A percentile compares a stretch with the other conserved stretches of the same genome.
phyloP scores from a whole-genome alignment of 2,888 invertebrate genomes.

The Hypselothyrea guttata region DNA sequence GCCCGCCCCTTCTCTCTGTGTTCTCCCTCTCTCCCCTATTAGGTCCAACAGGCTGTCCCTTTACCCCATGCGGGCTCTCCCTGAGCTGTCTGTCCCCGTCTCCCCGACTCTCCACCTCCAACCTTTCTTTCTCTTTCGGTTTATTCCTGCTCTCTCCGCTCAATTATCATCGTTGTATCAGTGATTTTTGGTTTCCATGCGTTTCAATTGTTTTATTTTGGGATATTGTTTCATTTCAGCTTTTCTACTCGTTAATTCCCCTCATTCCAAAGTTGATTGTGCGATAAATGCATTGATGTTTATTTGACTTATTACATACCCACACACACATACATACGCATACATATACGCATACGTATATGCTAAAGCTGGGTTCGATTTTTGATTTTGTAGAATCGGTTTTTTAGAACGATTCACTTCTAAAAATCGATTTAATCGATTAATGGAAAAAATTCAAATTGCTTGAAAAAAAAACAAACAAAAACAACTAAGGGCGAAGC shows the following conservation, averaged over 20 bases:
- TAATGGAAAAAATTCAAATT: no score
- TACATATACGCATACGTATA: no score
- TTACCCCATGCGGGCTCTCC: background rate
- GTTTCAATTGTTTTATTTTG: conserved; percentile 35
- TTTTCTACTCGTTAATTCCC: background rate
- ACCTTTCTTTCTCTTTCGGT: background rate
- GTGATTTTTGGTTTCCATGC: conserved; percentile 39
- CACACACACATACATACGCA: conserved; percentile 7
- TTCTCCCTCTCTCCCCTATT: no score
- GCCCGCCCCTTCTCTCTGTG: background rate
- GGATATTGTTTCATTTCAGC: conserved; percentile 19
- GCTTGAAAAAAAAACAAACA: no score
- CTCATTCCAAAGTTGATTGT: conserved; percentile 37
- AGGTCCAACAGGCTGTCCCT: no score
- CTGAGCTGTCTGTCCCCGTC: no score
- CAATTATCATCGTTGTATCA: conserved; percentile 51
- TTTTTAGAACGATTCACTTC: no score
- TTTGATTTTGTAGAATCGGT: no score
- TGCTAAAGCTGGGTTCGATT: no score
- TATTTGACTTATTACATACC: no score
- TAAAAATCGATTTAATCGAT: no score
- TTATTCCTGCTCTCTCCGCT: conserved; percentile 5
- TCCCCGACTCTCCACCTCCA: background rate
- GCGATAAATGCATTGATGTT: conserved; percentile 48
- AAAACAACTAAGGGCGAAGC: no score